Conservation (phyloP, 2,888 invertebrate species). For the Caenorhabditis wallacei region DNA sequence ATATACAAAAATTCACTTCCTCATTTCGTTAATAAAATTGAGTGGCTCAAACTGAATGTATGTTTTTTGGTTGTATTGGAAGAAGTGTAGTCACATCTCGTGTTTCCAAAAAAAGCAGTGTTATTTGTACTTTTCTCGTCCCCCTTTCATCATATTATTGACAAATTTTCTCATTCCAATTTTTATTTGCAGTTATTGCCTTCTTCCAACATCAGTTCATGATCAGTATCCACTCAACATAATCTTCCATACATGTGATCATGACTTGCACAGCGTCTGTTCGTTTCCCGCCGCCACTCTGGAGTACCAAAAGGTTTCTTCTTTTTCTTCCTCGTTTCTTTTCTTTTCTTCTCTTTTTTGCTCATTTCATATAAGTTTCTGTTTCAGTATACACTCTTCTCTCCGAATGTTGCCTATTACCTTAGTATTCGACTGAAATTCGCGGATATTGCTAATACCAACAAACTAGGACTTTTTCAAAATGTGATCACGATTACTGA, state of each 20-base stretch:
- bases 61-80: no score
- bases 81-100: no score
- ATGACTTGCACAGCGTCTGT: constrained; percentile 80
- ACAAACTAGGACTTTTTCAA: constrained; percentile 71
- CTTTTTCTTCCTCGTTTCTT: constrained; percentile 5
- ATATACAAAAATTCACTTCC: no score
- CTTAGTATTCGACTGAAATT: constrained; percentile 66
- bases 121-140: background rate
- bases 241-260: constrained; percentile 76
- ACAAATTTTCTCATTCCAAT: constrained; percentile 9
- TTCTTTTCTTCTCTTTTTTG: background rate
- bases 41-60: no score
- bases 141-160: background rate
- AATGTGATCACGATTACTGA: constrained; percentile 64
- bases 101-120: background rate
- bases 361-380: background rate
- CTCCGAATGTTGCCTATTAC: constrained; percentile 62
- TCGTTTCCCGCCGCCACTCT: constrained; percentile 79
- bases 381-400: constrained; percentile 64
- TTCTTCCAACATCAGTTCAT: constrained; percentile 71
- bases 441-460: constrained; percentile 65
- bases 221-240: constrained; percentile 76
- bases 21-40: no score
- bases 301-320: constrained; percentile 73
- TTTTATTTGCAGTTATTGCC: constrained; percentile 59